Percentiles rank a stretch among this genome's conserved stretches.
These are phyloP conservation scores for Drosophila sproati DNA, from an alignment of 1,140 invertebrate genomes.

Conservation along the genomic window DNA sequence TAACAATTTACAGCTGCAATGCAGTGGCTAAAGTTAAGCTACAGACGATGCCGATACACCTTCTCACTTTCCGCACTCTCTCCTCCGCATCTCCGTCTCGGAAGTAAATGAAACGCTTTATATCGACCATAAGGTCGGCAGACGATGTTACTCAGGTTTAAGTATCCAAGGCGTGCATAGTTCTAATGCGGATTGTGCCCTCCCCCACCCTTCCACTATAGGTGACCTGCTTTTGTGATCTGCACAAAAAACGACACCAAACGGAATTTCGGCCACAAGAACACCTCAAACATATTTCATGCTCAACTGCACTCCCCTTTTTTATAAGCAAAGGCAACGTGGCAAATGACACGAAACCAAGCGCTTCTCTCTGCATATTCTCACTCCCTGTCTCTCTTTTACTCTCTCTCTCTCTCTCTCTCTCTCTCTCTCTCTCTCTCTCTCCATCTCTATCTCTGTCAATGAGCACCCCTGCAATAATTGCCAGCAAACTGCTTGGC, in stretches of 20 bases:
- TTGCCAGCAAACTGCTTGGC: slow-evolving; percentile 70
- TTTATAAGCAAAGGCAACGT: slow-evolving; percentile 58
- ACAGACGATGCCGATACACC: neutral
- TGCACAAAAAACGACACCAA: slow-evolving; percentile 5
- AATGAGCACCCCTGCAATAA: slow-evolving; percentile 43
- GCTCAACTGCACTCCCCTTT: slow-evolving; percentile 54
- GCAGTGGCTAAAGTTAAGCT: slow-evolving; percentile 57
- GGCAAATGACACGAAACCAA: slow-evolving; percentile 71
- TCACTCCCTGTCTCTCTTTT: neutral
- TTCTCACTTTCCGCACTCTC: no score
- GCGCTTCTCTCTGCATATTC: slow-evolving; percentile 37
- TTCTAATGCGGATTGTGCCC: slow-evolving; percentile 31
- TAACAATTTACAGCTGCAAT: slow-evolving; percentile 80
- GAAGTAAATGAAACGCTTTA: slow-evolving; percentile 62
- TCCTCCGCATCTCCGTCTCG: slow-evolving; percentile 27
- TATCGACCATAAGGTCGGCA: slow-evolving; percentile 57
- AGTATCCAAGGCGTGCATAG: slow-evolving; percentile 46
- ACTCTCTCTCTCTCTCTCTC: neutral
- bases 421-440: neutral
- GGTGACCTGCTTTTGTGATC: slow-evolving; percentile 13
- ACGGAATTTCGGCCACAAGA: slow-evolving; percentile 22
- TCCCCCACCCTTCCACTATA: neutral
- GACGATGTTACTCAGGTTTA: slow-evolving; percentile 24
- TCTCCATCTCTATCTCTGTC: neutral
- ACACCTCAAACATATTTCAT: slow-evolving; percentile 75